Evolutionary conservation across 2,113 vertebrate genomes (phyloP), one percentile per base, ranked within the genome.

Genomic region (Stigmatopora argus): DNA sequence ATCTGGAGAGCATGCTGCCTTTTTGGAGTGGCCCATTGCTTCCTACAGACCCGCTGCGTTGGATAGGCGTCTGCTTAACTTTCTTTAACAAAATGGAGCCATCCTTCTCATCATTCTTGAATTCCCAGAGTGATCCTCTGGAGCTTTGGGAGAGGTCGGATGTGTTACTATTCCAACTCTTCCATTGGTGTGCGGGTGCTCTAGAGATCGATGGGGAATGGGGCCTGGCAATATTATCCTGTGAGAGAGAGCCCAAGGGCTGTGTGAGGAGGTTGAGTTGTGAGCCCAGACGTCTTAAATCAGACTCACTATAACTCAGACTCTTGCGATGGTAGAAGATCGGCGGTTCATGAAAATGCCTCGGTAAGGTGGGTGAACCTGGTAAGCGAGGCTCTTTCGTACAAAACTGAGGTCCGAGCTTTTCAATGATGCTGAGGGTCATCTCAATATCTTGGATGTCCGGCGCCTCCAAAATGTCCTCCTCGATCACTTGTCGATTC

Each of bases 271-370:
- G 90, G 21, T 94, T 92, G 48, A 92, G 65, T 47, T 93, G 75
- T 12, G 90, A 87, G 19, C 90, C 88, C 0, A 92, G 86, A 64
- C 91, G 91, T 67, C 86, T 92, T 60, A 98, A 83, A 78, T 98
- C 94, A 0, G 95, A 93, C 56, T 99, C 97, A 9, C 97, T 99
- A 62, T 94, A 98, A 88, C 96, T 95, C 38, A 99, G 88, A 65
- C 88, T 93, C 78, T 93, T 94, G 76, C 89, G 92, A 48, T 91
- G 80, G 71, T 84, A 92, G 74, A 91, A 91, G 55, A 97, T 88
- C 23, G 94, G 88, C 26, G 85, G 86, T 66, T 89, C 93, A 63
- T 89, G 89, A 84, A 81, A 88, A 83, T 87, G 92, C 78, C 1
- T 80, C 10, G 72, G 92, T 87, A 85, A 83, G 73, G 73, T 88